These are phyloP conservation scores for Heteropelma amictum DNA, from an alignment of 2,888 invertebrate genomes.

Conservation along the genomic window DNA sequence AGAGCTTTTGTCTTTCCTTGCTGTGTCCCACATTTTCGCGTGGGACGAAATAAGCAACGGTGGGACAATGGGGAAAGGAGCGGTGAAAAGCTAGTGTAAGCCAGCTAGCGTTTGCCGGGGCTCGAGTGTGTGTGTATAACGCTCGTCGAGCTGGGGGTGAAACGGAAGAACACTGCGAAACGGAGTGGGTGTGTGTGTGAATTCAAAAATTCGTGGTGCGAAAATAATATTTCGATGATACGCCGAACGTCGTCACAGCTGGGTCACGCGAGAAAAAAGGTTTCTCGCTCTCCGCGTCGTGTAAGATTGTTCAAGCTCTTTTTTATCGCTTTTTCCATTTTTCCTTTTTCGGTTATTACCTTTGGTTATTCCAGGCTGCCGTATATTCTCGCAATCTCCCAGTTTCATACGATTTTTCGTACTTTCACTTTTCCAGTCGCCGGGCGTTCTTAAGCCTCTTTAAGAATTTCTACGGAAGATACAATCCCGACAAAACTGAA, in stretches of 20 bases:
- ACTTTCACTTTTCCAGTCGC: no score
- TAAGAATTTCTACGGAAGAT: no score
- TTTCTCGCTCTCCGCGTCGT: slow-evolving; percentile 69
- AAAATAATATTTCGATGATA: slow-evolving; percentile 76
- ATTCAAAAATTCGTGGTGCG: slow-evolving; percentile 64
- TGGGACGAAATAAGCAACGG: neutral
- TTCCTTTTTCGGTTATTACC: neutral
- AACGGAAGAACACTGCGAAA: neutral
- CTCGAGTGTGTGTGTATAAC: neutral
- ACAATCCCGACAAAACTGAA: no score
- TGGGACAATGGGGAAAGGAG: neutral
- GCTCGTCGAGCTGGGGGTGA: neutral
- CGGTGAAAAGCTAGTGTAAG: neutral
- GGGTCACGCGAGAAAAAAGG: slow-evolving; percentile 66
- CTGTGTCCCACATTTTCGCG: neutral
- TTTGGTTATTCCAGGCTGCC: no score
- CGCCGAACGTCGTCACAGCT: slow-evolving; percentile 73
- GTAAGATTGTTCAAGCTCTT: slow-evolving; percentile 75
- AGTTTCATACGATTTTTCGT: no score
- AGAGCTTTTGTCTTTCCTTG: neutral
- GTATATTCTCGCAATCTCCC: neutral
- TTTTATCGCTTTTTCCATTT: neutral
- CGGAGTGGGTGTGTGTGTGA: neutral
- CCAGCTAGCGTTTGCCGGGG: neutral
- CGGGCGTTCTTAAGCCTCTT: no score